Conservation (phyloP, 2,797 vertebrate genomes). For the Enteromius treurensis region DNA sequence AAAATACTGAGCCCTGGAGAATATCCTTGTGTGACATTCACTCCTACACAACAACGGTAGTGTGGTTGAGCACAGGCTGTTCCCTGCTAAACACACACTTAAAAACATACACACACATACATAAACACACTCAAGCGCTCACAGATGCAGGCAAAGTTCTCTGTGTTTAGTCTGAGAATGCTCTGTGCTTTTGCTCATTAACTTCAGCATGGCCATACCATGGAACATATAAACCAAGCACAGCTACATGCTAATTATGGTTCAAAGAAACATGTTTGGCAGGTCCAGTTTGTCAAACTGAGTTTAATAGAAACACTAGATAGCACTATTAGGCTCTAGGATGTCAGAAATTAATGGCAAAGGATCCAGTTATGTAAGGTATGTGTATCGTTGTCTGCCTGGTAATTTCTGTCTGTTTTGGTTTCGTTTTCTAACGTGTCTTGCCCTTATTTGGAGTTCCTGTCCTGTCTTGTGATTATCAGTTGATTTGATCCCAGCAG, state of each 20-base stretch:
- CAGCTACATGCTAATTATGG: not conserved
- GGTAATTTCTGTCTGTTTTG: no score
- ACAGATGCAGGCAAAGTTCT: constrained; percentile 15
- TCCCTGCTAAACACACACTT: constrained; percentile 13
- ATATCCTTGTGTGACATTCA: constrained; percentile 8
- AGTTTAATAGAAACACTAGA: not conserved
- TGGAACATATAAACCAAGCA: not conserved
- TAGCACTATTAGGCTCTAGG: not conserved
- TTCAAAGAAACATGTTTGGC: not conserved
- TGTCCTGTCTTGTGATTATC: no score
- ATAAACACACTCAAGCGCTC: not conserved
- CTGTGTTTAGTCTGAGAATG: constrained; percentile 1
- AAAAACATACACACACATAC: not conserved
- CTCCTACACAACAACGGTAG: not conserved
- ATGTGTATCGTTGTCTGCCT: no score
- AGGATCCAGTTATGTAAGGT: not conserved
- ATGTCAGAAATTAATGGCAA: not conserved
- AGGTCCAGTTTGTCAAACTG: no score
- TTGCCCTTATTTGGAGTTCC: no score
- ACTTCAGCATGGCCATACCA: not conserved
- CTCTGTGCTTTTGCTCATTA: not conserved
- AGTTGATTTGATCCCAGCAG: no score
- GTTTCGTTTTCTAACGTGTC: no score
- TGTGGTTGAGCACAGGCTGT: not conserved
- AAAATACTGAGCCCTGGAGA: constrained; percentile 8